Conservation (phyloP, 2,113 vertebrate species). For the Maccullochella peelii region DNA sequence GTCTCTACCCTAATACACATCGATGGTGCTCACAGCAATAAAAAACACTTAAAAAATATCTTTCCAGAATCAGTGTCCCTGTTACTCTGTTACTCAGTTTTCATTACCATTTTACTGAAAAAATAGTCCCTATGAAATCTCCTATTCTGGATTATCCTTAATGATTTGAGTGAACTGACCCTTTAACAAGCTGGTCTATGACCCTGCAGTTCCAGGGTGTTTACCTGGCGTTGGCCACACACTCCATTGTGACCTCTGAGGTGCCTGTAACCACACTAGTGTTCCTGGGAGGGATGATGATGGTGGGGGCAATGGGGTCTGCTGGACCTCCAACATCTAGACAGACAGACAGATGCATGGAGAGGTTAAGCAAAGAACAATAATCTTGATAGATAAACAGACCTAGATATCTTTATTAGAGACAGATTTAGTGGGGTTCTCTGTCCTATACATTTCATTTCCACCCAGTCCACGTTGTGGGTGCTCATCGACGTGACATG, state of each 20-base stretch:
- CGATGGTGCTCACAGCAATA: not conserved
- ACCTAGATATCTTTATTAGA: not conserved
- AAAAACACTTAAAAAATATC: not conserved
- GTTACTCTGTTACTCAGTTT: not conserved
- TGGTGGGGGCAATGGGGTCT: slow-evolving; percentile 96
- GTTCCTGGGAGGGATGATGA: slow-evolving; percentile 95
- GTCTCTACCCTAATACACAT: not conserved
- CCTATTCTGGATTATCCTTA: not conserved
- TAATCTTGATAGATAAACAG: not conserved
- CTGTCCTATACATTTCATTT: slow-evolving; percentile 44
- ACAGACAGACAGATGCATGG: slow-evolving; percentile 13
- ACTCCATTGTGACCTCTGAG: slow-evolving; percentile 96
- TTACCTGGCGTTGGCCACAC: slow-evolving; percentile 96
- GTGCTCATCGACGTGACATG: slow-evolving; percentile 63
- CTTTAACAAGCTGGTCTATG: not conserved
- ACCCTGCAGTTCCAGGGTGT: slow-evolving; percentile 12
- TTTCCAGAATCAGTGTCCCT: not conserved
- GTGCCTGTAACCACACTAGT: slow-evolving; percentile 94
- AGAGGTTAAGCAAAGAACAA: slow-evolving; percentile 22
- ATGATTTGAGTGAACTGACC: slow-evolving; percentile 4
- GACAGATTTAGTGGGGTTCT: not conserved
- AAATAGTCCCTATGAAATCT: not conserved
- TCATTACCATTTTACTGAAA: not conserved
- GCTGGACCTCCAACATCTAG: slow-evolving; percentile 95
- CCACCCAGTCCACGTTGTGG: slow-evolving; percentile 26